Evolutionary conservation across 2,888 invertebrate species (phyloP), one percentile per base, ranked within the genome.

Genomic region (Polyommatus iphigenia): DNA sequence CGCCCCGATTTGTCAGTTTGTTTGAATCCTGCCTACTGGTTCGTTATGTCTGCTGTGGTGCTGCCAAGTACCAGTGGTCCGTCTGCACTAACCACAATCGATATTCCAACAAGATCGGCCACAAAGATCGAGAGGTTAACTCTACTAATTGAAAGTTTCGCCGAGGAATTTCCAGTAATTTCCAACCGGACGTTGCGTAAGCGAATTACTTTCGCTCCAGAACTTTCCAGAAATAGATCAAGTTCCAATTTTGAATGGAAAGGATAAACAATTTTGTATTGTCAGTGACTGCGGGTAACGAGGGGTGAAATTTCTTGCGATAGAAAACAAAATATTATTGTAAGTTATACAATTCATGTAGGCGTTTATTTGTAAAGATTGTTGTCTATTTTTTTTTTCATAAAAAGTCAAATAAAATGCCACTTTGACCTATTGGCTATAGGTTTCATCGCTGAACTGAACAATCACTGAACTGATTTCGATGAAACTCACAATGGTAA

Each of bases 121-220:
- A 6, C 29, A 67, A 67, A 29, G 29, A 29, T 67, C 15, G 67
- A 32, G 67, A 67, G 67, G 67, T 67, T 67, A 67, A 67, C 67
- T 67, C 20, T 7, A 67, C 67, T 67, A 67, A 67, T 67, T 67
- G 67, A 67, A 67, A 67, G 29, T 67, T 67, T 67, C 18, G 15
- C 15, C 7, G 29, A 5, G 67, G 67, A 67, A 67, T 67, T 67
- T 32, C 67, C 67, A 18, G 67, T 67, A 67, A 29, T 32, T 67
- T 67, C 67, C 29, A 32, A 13, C 29, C 67, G 29, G 29, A 2
- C 5, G 29, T 67, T 67, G 67, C 67, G 67, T 67, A 67, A 62
- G 24, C 24, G 20, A 62, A 67, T 67, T 67, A 67, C 29, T 67
- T 15, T 67, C 13, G 24, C 62, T 67, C 5, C 5, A 32, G 67